Conservation (phyloP, 2,113 vertebrate genomes). For the Camelus bactrianus region DNA sequence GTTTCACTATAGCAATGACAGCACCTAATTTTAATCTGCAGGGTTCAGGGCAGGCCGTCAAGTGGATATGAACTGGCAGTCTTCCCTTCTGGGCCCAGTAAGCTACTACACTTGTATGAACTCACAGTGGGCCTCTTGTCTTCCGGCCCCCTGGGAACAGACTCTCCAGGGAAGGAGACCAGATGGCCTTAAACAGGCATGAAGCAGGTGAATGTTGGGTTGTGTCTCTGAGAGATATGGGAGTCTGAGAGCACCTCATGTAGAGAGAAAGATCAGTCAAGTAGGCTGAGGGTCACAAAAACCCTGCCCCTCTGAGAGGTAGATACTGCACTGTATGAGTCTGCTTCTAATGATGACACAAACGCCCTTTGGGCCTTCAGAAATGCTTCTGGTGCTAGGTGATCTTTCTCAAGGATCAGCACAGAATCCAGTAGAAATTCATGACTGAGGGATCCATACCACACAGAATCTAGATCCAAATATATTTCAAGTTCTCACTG, state of each 20-base stretch:
- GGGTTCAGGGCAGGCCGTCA: not conserved
- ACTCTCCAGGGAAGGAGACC: not conserved
- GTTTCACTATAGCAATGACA: not conserved
- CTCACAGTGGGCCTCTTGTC: not conserved
- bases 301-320: not conserved
- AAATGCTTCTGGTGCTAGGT: not conserved
- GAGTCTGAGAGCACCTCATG: not conserved
- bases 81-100: not conserved
- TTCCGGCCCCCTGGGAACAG: not conserved
- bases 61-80: fast-evolving
- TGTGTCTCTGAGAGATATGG: not conserved
- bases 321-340: fast-evolving
- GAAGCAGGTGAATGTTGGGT: not conserved
- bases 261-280: fast-evolving
- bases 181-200: not conserved
- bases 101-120: not conserved
- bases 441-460: not conserved
- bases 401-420: not conserved
- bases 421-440: not conserved
- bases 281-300: not conserved
- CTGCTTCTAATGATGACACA: not conserved
- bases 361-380: not conserved
- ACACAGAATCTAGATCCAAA: not conserved
- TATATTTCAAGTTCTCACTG: not conserved
- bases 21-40: not conserved